phyloP scores from a whole-genome alignment of 2,113 vertebrate species.

The Cyanocitta stelleri region DNA sequence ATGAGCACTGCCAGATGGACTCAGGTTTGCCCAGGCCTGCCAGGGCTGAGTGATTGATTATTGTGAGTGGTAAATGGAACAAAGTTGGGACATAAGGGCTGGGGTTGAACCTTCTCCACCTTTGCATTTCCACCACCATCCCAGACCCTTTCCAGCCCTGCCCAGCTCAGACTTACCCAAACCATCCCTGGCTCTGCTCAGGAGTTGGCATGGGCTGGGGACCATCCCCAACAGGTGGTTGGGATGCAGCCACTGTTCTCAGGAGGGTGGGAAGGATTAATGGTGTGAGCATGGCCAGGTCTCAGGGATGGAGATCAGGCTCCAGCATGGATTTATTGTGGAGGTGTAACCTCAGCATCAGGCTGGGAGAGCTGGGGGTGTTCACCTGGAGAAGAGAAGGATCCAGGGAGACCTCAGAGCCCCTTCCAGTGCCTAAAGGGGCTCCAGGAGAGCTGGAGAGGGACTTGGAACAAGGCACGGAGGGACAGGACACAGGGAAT shows the following conservation, averaged over 20 bases:
- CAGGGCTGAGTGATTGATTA: background rate
- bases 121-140: fast-evolving
- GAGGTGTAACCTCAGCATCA: background rate
- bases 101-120: background rate
- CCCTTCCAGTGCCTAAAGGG: background rate
- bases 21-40: background rate
- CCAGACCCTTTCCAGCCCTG: background rate
- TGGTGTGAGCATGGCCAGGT: background rate
- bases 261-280: background rate
- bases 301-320: background rate
- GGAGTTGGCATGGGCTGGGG: background rate
- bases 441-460: background rate
- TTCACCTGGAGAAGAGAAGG: background rate
- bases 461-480: fast-evolving
- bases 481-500: background rate
- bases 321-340: background rate
- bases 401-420: background rate
- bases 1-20: background rate
- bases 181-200: background rate
- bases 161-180: background rate
- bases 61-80: background rate
- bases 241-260: background rate
- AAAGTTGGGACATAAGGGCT: background rate
- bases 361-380: background rate
- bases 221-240: fast-evolving